Evolutionary conservation across 2,888 invertebrate species (phyloP).

Genomic region (Stenotaenia linearis): DNA sequence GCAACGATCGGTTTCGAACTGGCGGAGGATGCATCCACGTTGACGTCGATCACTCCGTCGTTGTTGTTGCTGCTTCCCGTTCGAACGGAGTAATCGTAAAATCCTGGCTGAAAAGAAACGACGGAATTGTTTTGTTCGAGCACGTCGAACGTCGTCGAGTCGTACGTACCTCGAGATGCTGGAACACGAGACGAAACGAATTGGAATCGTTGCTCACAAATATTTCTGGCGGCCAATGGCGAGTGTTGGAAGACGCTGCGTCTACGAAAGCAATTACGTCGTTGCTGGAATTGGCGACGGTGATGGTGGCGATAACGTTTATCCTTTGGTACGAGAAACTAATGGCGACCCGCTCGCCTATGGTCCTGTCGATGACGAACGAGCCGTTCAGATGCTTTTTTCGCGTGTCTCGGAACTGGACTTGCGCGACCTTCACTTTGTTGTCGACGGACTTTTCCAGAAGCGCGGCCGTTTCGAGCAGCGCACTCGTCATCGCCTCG

Average conservation of each 20-base stretch:
- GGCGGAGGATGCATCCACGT: neutral
- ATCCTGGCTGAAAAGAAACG: neutral
- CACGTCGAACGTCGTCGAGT: too few relatives aligned
- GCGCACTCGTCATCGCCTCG: neutral
- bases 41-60: too few relatives aligned
- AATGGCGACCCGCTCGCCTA: neutral
- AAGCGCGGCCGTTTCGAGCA: neutral
- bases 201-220: neutral
- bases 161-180: neutral
- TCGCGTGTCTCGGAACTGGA: neutral
- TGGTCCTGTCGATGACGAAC: neutral
- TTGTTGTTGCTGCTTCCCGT: too few relatives aligned
- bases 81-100: constrained; percentile 2
- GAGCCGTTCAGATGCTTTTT: neutral
- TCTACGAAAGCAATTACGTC: neutral
- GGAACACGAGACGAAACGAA: neutral
- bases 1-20: neutral
- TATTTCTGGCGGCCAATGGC: too few relatives aligned
- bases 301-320: neutral
- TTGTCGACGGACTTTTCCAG: neutral
- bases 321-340: neutral
- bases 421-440: neutral
- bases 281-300: neutral
- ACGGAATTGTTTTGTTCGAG: too few relatives aligned
- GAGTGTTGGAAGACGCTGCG: too few relatives aligned